Base-by-base conservation (phyloP, 2,888 invertebrate genomes). In the Entomobrya multifasciata region DNA sequence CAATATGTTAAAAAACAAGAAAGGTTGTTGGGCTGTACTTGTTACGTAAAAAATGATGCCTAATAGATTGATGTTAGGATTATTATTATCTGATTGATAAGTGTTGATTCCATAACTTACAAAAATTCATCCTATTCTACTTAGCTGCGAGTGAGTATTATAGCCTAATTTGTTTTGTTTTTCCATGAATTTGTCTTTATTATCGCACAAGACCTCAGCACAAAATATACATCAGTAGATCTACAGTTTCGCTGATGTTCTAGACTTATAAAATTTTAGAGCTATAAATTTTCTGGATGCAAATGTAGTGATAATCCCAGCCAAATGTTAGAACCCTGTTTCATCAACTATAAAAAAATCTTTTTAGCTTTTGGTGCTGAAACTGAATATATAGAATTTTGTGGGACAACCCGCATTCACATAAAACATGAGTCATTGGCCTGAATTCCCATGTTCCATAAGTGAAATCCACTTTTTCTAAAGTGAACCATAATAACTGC, bases 361-460 rank as follows among this genome's bases (percentile, higher is more conserved):
- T 41, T 11, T 41, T 47, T 15, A 15, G 3, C 10, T 55, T n/a
- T 0, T 20, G 20, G 2, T 55, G 3, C 52, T 6, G 52, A n/a
- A n/a, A n/a, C n/a, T n/a, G 27, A 5, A 49, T 22, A 65, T 3
- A 72, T 72, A 52, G 49, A 15, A 27, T 72, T 72, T 67, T 67
- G 52, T 72, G 72, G 72, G 49, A 72, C 72, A 72, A 27, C 49
- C 72, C 72, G 72, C 49, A 72, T 47, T n/a, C 52, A 52, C 72
- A 70, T 65, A 49, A 47, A 52, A 47, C 67, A 67, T 81, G 82
- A 87, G 87, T 87, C 87, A 87, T 87, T 87, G 87, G 81, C 87
- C 87, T 87, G 87, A 81, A 82, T 87, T 82, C 65, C 70, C 81
- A 76, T 82, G 80, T 87, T 87, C 78, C 80, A 80, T 80, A 76